These are phyloP conservation scores for Prionailurus viverrinus DNA, from an alignment of 2,113 vertebrate species.

Conservation along the genomic window DNA sequence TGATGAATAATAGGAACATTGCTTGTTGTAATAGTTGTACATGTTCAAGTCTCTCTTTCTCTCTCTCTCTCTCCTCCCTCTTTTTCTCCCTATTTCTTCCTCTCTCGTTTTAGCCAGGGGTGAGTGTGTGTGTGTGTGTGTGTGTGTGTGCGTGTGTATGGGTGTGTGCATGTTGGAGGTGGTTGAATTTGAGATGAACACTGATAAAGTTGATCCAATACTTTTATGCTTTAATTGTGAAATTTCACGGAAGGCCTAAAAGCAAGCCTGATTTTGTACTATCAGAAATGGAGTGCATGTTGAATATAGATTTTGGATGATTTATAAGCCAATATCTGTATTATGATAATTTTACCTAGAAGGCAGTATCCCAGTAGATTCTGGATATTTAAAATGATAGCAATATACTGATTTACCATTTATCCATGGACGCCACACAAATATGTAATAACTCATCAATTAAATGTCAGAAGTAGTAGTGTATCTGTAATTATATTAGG, in stretches of 20 bases:
- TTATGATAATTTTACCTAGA: not conserved
- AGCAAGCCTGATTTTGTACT: not conserved
- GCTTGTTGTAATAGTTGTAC: conserved; percentile 34
- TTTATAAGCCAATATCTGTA: not conserved
- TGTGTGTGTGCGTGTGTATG: not conserved
- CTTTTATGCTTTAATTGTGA: not conserved
- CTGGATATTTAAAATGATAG: not conserved
- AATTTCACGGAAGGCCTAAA: not conserved
- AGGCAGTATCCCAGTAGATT: not conserved
- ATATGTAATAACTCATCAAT: conserved; percentile 5
- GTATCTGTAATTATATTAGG: not conserved
- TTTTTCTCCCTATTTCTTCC: no score
- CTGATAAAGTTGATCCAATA: not conserved
- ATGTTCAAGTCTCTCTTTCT: not conserved
- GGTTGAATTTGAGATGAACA: not conserved
- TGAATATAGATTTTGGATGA: not conserved
- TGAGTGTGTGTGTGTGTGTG: not conserved
- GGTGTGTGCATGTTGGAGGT: not conserved
- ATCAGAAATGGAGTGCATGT: not conserved
- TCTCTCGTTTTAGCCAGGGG: not conserved
- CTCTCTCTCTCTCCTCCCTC: no score
- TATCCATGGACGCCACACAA: conserved; percentile 42
- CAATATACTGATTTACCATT: conserved; percentile 26
- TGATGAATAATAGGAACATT: conserved; percentile 72
- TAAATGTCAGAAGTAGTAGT: not conserved